Evolutionary conservation across 2,797 vertebrate species (phyloP).

Genomic region (Ctenopoma multispine): DNA sequence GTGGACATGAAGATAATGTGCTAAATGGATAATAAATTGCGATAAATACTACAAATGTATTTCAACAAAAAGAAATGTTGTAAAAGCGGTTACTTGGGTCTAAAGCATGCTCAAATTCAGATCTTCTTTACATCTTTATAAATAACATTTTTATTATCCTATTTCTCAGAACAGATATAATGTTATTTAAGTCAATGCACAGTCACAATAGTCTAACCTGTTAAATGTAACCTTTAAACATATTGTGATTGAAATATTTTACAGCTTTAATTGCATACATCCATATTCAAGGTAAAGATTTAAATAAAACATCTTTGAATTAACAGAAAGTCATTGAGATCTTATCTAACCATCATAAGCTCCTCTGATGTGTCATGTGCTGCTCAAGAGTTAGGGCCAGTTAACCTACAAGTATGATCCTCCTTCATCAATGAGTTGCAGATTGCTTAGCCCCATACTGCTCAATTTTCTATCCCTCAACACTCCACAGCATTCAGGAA

Average conservation of each 20-base stretch:
- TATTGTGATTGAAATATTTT: not conserved
- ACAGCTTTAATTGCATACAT: not conserved
- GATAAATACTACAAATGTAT: conserved; percentile 22
- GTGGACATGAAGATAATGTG: conserved; percentile 57
- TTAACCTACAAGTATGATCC: conserved; percentile 4
- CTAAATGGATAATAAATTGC: conserved; percentile 55
- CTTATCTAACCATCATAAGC: not conserved
- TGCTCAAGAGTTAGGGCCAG: conserved; percentile 1
- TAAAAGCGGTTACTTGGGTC: not conserved
- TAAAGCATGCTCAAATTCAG: not conserved
- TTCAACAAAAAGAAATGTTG: conserved; percentile 15
- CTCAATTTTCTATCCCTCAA: conserved; percentile 36
- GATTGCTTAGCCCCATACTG: conserved; percentile 34
- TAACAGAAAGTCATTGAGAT: not conserved
- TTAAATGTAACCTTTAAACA: not conserved
- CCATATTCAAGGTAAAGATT: not conserved
- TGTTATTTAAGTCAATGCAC: conserved; percentile 2
- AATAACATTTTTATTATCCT: conserved; percentile 7
- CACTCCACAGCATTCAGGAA: conserved; percentile 20
- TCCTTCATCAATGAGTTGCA: conserved; percentile 26
- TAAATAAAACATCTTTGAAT: not conserved
- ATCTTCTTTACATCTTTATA: too few species aligned
- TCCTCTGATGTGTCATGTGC: conserved; percentile 9
- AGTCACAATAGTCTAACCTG: not conserved
- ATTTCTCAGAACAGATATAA: not conserved